phyloP scores from a whole-genome alignment of 2,888 invertebrate genomes.

The Amaurobius ferox region DNA sequence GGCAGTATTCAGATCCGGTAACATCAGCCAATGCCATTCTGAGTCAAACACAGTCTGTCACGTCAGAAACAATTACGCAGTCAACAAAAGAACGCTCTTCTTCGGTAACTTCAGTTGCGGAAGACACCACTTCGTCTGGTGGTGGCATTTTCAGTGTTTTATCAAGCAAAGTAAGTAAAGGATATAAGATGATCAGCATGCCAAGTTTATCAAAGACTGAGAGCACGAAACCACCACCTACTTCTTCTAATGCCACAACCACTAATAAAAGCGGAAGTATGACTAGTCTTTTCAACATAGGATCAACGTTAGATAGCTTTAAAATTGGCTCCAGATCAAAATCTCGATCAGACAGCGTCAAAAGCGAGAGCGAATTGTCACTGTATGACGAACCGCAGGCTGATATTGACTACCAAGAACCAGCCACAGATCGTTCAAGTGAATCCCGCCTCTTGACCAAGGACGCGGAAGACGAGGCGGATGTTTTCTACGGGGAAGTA shows the following conservation, averaged over 20 bases:
- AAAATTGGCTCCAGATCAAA: constrained; percentile 57
- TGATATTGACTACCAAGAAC: constrained; percentile 13
- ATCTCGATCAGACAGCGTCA: constrained; percentile 65
- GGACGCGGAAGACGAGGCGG: constrained; percentile 40
- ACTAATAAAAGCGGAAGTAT: constrained; percentile 56
- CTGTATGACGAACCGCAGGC: constrained; percentile 57
- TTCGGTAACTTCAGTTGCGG: constrained; percentile 52
- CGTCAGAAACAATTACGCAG: constrained; percentile 27
- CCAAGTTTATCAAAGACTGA: constrained; percentile 72
- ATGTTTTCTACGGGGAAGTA: constrained; percentile 44
- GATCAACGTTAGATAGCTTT: constrained; percentile 56
- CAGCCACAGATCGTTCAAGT: constrained; percentile 13
- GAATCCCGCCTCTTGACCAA: constrained; percentile 7
- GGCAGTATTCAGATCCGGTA: constrained; percentile 63
- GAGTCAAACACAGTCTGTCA: constrained; percentile 22
- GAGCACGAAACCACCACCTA: constrained; percentile 26
- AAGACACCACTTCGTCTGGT: constrained; percentile 31
- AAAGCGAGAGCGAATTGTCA: constrained; percentile 68
- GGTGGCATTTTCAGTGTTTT: constrained; percentile 69
- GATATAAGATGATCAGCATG: constrained; percentile 73
- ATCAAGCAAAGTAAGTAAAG: constrained; percentile 72
- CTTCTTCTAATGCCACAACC: neutral
- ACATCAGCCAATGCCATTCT: constrained; percentile 44
- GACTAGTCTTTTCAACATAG: constrained; percentile 64
- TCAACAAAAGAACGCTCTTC: constrained; percentile 49